These are phyloP conservation scores for Leuctra nigra DNA, from an alignment of 2,888 invertebrate genomes.

Conservation along the genomic window DNA sequence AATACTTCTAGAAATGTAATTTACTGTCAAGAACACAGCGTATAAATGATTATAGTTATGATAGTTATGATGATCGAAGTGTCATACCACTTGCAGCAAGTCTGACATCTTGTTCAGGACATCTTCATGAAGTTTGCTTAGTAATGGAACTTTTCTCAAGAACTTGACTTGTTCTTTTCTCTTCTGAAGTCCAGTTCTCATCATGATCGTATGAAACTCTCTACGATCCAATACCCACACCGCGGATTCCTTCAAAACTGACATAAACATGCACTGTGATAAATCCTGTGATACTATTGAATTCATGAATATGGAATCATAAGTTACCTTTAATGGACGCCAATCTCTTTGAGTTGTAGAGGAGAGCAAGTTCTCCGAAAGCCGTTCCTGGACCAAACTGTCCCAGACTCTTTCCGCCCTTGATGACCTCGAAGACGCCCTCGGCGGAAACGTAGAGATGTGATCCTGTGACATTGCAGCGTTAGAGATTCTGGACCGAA, in stretches of 20 bases:
- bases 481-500: background rate
- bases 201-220: constrained; percentile 86
- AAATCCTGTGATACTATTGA: background rate
- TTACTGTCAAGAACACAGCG: too few relatives aligned
- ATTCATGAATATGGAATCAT: too few relatives aligned
- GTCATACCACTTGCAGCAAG: constrained; percentile 78
- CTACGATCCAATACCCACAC: constrained; percentile 85
- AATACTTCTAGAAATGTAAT: constrained; percentile 64
- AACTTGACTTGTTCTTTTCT: constrained; percentile 81
- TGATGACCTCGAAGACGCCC: constrained; percentile 80
- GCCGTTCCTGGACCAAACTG: constrained; percentile 75
- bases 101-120: constrained; percentile 78
- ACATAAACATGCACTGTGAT: constrained; percentile 24
- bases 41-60: too few relatives aligned
- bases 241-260: constrained; percentile 67
- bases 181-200: constrained; percentile 74
- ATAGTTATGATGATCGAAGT: too few relatives aligned
- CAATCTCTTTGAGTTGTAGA: constrained; percentile 88
- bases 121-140: constrained; percentile 63
- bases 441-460: constrained; percentile 78
- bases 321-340: constrained; percentile 79
- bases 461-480: constrained; percentile 55
- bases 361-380: constrained; percentile 87
- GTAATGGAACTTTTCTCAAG: constrained; percentile 69
- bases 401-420: constrained; percentile 67